Conservation (phyloP, 2,888 invertebrate genomes). For the Melikaiella ostensackeni region DNA sequence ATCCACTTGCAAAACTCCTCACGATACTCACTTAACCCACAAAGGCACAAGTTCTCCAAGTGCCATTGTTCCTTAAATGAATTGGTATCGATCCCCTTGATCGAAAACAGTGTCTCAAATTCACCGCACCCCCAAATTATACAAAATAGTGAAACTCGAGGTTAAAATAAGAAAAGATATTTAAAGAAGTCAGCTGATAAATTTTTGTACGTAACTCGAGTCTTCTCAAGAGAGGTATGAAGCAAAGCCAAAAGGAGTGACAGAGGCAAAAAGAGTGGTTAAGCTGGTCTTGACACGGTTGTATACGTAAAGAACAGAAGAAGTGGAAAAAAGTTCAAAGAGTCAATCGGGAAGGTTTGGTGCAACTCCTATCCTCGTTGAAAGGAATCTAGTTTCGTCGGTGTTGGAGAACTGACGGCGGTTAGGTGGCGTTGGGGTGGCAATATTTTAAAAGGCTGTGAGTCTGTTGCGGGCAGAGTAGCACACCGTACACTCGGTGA, state of each 20-base stretch:
- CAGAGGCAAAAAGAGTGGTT: conserved; percentile 14
- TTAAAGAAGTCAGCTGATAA: background rate
- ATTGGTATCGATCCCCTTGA: conserved; percentile 22
- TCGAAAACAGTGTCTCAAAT: conserved; percentile 6
- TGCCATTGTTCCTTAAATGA: conserved; percentile 9
- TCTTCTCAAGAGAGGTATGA: conserved; percentile 19
- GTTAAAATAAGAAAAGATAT: background rate
- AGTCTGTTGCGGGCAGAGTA: conserved; percentile 58
- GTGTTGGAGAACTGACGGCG: conserved; percentile 42
- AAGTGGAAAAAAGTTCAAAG: conserved; percentile 26
- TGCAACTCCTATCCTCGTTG: conserved; percentile 45
- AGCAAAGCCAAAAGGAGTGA: background rate
- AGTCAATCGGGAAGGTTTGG: conserved; percentile 41
- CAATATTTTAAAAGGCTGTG: conserved; percentile 61
- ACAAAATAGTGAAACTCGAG: background rate
- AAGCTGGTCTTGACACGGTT: conserved; percentile 4
- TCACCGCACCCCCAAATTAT: too few species aligned
- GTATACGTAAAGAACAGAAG: conserved; percentile 26
- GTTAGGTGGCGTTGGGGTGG: conserved; percentile 52
- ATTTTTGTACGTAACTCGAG: conserved; percentile 41
- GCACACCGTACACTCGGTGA: conserved; percentile 45
- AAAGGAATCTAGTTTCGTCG: conserved; percentile 50
- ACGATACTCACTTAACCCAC: conserved; percentile 34
- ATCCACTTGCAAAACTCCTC: conserved; percentile 27
- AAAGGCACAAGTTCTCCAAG: conserved; percentile 32